These are phyloP conservation scores for Accipiter virgatus DNA, from an alignment of 2,113 vertebrate species.

Conservation along the genomic window DNA sequence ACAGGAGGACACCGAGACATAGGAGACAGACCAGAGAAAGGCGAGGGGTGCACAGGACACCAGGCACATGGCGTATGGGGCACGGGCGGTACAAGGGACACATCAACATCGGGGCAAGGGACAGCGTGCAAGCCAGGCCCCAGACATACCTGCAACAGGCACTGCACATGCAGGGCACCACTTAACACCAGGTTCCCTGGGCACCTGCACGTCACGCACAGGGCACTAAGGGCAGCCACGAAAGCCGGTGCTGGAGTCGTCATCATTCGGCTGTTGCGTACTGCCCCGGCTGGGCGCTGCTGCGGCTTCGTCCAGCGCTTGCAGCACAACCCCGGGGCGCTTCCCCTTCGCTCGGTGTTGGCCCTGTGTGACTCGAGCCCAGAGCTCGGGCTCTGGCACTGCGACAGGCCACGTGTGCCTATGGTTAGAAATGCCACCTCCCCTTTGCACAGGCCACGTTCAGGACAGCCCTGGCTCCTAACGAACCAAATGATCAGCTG, in stretches of 20 bases:
- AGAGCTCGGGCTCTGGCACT: not conserved
- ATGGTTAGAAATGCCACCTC: not conserved
- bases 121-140: too few relatives aligned
- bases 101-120: not conserved
- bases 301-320: fast-evolving
- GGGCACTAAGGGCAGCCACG: not conserved
- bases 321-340: too few relatives aligned
- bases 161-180: not conserved
- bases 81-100: not conserved
- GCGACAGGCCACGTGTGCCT: fast-evolving
- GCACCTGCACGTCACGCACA: not conserved
- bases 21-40: not conserved
- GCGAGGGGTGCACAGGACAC: not conserved
- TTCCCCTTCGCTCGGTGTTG: fast-evolving
- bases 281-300: not conserved
- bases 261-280: too few relatives aligned
- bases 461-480: not conserved
- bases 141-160: not conserved
- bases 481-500: fast-evolving
- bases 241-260: not conserved
- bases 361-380: fast-evolving
- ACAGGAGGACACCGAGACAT: too few relatives aligned
- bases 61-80: too few relatives aligned
- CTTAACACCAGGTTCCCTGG: not conserved
- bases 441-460: fast-evolving